A percentile compares a stretch with the other conserved stretches of the same genome.
These are phyloP conservation scores for Amphipyra tragopoginis DNA, from an alignment of 2,888 invertebrate species.

Conservation along the genomic window DNA sequence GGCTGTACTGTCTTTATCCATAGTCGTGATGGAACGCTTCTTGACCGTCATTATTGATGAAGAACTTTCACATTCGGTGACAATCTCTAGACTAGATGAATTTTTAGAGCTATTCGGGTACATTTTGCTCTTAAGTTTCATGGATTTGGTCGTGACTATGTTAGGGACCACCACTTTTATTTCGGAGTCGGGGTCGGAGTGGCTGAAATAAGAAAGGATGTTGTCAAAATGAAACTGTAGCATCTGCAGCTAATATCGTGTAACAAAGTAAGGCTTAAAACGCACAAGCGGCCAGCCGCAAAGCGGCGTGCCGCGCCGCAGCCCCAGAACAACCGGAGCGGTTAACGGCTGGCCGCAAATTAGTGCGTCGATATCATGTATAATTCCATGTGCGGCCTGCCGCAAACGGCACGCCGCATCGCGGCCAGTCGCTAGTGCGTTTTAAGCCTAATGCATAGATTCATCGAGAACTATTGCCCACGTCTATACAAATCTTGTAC, in stretches of 20 bases:
- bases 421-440: no score
- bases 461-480: no score
- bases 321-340: no score
- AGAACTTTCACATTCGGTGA: slow-evolving; percentile 66
- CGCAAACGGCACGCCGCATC: no score
- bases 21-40: slow-evolving; percentile 45
- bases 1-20: slow-evolving; percentile 75
- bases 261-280: no score
- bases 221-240: not conserved
- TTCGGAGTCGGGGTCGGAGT: slow-evolving; percentile 58
- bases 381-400: no score
- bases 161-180: slow-evolving; percentile 52
- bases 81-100: slow-evolving; percentile 61
- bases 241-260: not conserved
- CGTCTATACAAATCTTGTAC: no score
- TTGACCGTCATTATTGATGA: slow-evolving; percentile 51
- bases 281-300: no score
- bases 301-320: no score
- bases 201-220: slow-evolving; percentile 54
- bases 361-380: no score
- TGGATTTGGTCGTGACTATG: slow-evolving; percentile 45
- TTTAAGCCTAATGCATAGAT: no score
- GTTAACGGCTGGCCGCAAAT: no score
- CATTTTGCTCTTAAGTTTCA: slow-evolving; percentile 66
- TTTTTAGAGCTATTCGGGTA: slow-evolving; percentile 66